These are phyloP conservation scores for Rallus crepitans DNA, from an alignment of 2,797 vertebrate genomes.

Conservation along the genomic window DNA sequence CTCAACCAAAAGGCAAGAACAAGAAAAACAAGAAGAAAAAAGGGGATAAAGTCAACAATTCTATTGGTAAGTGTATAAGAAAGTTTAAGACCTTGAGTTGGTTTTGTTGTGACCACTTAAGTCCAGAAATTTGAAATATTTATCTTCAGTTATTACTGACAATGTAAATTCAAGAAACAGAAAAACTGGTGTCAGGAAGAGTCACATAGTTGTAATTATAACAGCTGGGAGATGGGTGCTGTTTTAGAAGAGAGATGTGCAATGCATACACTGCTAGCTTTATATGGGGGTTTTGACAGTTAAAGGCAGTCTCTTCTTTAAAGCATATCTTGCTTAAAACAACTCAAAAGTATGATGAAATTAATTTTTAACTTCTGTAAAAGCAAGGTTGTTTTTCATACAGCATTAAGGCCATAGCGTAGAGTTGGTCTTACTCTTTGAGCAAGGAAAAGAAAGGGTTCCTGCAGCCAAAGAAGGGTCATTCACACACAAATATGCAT, in stretches of 20 bases:
- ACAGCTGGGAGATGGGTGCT: not conserved
- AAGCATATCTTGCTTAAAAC: not conserved
- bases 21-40: constrained; percentile 99
- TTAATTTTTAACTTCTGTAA: not conserved
- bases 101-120: not conserved
- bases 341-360: not conserved
- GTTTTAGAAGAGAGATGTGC: not conserved
- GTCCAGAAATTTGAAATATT: not conserved
- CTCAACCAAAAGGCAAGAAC: constrained; percentile 91
- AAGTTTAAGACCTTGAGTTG: not conserved
- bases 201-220: not conserved
- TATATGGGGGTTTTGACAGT: fast-evolving
- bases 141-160: not conserved
- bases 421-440: not conserved
- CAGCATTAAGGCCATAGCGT: not conserved
- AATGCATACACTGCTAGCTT: not conserved
- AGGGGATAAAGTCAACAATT: constrained; percentile 89
- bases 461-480: not conserved
- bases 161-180: not conserved
- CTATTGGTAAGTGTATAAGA: constrained; percentile 86
- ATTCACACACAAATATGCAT: not conserved
- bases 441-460: not conserved
- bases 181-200: not conserved
- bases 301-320: not conserved
- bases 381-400: not conserved